These are phyloP conservation scores for Tympanoctomys barrerae DNA, from an alignment of 2,797 vertebrate genomes.

Conservation along the genomic window DNA sequence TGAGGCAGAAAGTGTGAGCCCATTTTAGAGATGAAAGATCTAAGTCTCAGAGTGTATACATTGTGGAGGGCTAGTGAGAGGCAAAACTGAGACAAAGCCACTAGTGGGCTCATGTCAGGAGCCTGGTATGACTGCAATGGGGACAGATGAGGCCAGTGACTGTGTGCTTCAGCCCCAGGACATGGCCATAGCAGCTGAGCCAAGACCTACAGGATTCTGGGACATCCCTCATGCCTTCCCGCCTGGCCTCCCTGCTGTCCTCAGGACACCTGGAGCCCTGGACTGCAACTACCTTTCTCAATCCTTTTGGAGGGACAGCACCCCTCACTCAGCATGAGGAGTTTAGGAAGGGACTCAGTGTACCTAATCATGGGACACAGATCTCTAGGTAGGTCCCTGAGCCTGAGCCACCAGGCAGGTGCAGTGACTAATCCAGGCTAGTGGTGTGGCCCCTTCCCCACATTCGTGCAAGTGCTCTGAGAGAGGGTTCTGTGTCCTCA, in stretches of 20 bases:
- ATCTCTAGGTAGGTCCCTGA: not conserved
- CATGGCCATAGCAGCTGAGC: not conserved
- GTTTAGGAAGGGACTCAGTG: not conserved
- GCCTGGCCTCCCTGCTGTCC: not conserved
- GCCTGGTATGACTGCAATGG: no score
- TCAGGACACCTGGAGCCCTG: not conserved
- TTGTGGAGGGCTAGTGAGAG: not conserved
- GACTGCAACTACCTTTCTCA: not conserved
- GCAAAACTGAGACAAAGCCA: not conserved
- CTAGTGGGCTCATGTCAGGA: not conserved
- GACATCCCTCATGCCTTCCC: not conserved
- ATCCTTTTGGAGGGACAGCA: not conserved
- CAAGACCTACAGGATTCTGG: not conserved
- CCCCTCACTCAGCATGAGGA: not conserved
- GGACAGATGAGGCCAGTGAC: not conserved
- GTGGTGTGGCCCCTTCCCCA: not conserved
- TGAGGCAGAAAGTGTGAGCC: not conserved
- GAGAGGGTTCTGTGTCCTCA: not conserved
- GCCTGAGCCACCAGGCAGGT: not conserved
- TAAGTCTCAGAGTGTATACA: not conserved
- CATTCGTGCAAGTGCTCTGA: no score
- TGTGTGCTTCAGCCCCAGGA: not conserved
- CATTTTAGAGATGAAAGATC: not conserved
- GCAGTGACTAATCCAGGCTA: not conserved
- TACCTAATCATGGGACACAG: not conserved